phyloP scores from a whole-genome alignment of 2,113 vertebrate species.

The Periophthalmodon schlosseri region DNA sequence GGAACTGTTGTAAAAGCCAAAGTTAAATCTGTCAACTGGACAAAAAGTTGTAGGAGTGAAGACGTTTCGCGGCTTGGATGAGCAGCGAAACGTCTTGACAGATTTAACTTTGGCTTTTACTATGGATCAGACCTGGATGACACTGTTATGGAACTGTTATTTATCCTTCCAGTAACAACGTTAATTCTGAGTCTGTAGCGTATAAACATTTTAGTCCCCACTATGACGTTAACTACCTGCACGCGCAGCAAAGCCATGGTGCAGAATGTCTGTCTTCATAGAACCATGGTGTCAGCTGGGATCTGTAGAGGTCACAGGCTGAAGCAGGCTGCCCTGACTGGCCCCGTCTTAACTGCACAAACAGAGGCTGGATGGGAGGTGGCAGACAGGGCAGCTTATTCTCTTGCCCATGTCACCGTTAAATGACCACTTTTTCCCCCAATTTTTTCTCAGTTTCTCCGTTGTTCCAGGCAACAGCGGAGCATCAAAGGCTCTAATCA shows the following conservation, averaged over 20 bases:
- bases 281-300: conserved; percentile 11
- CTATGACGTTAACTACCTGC: neutral
- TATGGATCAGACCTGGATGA: too few relatives aligned
- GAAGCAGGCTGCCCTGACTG: conserved; percentile 22
- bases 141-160: too few relatives aligned
- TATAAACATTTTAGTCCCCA: too few relatives aligned
- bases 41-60: too few relatives aligned
- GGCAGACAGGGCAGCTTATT: conserved; percentile 25
- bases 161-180: too few relatives aligned
- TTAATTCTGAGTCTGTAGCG: too few relatives aligned
- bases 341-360: conserved; percentile 27
- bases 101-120: too few relatives aligned
- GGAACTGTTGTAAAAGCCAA: too few relatives aligned
- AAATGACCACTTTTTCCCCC: conserved; percentile 34
- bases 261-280: neutral
- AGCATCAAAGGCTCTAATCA: conserved; percentile 48
- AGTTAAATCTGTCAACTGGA: too few relatives aligned
- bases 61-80: too few relatives aligned
- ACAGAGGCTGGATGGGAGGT: conserved; percentile 18
- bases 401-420: conserved; percentile 28
- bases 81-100: too few relatives aligned
- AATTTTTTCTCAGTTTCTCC: conserved; percentile 25
- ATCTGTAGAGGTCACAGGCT: conserved; percentile 25
- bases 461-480: conserved; percentile 32
- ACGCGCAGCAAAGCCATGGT: neutral